These are phyloP conservation scores for Therioaphis trifolii DNA, from an alignment of 2,888 invertebrate genomes.

Conservation along the genomic window DNA sequence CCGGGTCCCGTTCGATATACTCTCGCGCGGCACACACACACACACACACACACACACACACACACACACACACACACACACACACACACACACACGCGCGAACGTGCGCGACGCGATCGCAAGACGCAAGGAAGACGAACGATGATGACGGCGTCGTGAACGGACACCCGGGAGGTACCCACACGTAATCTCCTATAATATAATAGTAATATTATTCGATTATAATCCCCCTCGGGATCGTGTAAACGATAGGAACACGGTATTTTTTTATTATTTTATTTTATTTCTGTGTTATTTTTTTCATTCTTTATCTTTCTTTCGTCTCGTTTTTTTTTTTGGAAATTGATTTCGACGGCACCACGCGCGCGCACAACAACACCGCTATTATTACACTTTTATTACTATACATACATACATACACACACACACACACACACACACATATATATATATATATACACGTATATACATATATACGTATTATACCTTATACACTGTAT, in stretches of 20 bases:
- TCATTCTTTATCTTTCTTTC: conserved; percentile 33
- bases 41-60: not conserved
- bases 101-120: not conserved
- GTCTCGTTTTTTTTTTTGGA: conserved; percentile 20
- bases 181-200: conserved; percentile 48
- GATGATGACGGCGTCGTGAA: not conserved
- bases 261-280: conserved; percentile 27
- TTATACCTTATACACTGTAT: conserved; percentile 8
- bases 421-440: too few relatives aligned
- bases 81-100: not conserved
- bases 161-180: conserved; percentile 51
- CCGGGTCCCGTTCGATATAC: conserved; percentile 58
- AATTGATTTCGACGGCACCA: conserved; percentile 57
- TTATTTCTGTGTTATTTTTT: not conserved
- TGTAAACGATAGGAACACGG: conserved; percentile 60
- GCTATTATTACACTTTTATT: not conserved
- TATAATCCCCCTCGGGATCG: conserved; percentile 59
- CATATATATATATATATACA: too few relatives aligned
- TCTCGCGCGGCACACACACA: conserved; percentile 6
- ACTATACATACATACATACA: too few relatives aligned
- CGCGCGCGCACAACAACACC: conserved; percentile 31
- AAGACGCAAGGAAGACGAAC: not conserved
- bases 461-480: not conserved
- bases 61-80: conserved; percentile 14
- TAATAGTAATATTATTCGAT: conserved; percentile 62